Conservation (phyloP, 2,888 invertebrate species). For the Sesia apiformis region DNA sequence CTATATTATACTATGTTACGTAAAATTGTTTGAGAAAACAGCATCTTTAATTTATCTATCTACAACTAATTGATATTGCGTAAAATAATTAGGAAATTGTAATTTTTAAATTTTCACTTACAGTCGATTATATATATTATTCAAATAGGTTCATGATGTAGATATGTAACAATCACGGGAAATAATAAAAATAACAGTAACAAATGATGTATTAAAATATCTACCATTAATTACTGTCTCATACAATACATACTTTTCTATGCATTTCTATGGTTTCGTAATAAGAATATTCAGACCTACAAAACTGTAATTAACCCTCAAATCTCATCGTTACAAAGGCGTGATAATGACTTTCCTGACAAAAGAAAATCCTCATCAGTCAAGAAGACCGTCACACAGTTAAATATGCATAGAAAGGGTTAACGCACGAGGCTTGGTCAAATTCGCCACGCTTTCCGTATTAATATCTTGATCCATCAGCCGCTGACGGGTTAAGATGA, state of each 20-base stretch:
- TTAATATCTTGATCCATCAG: constrained; percentile 74
- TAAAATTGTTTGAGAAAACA: too few relatives aligned
- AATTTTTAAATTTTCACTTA: too few relatives aligned
- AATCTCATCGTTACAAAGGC: background rate
- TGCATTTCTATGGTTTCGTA: background rate
- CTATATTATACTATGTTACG: too few relatives aligned
- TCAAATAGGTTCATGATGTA: background rate
- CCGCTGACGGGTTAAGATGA: constrained; percentile 65
- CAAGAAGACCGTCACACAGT: constrained; percentile 34
- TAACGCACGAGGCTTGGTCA: constrained; percentile 48
- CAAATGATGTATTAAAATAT: background rate
- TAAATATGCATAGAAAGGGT: constrained; percentile 49
- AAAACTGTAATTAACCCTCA: background rate
- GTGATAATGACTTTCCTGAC: background rate
- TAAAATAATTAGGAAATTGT: too few relatives aligned
- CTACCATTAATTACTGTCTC: background rate
- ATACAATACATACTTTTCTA: background rate
- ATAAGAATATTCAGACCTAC: too few relatives aligned
- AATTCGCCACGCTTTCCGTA: constrained; percentile 68
- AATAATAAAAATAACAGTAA: background rate
- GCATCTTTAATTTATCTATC: too few relatives aligned
- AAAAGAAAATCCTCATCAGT: constrained; percentile 21
- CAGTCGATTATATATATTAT: too few relatives aligned
- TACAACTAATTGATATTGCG: too few relatives aligned
- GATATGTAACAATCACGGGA: background rate